Evolutionary conservation across 2,113 vertebrate species (phyloP), one percentile per base, ranked within the genome.

Genomic region (Glaucomys volans): DNA sequence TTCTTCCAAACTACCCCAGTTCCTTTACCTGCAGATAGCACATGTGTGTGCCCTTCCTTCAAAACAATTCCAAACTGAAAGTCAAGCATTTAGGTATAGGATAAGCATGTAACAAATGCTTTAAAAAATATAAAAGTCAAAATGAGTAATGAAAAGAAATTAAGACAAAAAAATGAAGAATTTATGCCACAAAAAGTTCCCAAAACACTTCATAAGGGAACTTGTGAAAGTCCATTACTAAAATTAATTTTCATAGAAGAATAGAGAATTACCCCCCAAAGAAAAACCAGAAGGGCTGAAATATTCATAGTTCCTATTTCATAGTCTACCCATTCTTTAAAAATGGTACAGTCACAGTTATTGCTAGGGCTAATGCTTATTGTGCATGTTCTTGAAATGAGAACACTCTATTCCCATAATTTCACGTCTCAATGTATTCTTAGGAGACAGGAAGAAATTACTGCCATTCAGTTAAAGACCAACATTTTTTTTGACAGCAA

Each of bases 401-500:
- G 91, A 96, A 97, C 87, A 89, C 92, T 96, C 76, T 94, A 83
- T 76, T 90, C 76, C 75, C 89, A 85, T 75, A 90, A 97, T 96
- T 67, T 97, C 67, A 87, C 9, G 96, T 94, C 16, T 91, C 26
- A 69, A 64, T 84, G 47, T 57, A 96, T 84, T 91, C 93, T 97
- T 83, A 90, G 76, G 77, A 97, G 62, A 93, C n/a, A 92, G 40
- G 66, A 92, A 94, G 54, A 97, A 96, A 95, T 97, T 75, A 96
- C 59, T 44, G 11, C 9, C 40, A 91, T 90, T 96, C 69, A 96
- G 42, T 62, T 89, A 69, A 42, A 97, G 54, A 86, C 30, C 62
- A 89, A 85, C 18, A 54, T n/a, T 88, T 86, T 96, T 95, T 86
- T 93, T 79, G 69, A 88, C 18, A 93, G 44, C 24, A 96, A 91